These are phyloP conservation scores for Epinephelus malabaricus DNA, from an alignment of 2,797 vertebrate species.

Conservation along the genomic window DNA sequence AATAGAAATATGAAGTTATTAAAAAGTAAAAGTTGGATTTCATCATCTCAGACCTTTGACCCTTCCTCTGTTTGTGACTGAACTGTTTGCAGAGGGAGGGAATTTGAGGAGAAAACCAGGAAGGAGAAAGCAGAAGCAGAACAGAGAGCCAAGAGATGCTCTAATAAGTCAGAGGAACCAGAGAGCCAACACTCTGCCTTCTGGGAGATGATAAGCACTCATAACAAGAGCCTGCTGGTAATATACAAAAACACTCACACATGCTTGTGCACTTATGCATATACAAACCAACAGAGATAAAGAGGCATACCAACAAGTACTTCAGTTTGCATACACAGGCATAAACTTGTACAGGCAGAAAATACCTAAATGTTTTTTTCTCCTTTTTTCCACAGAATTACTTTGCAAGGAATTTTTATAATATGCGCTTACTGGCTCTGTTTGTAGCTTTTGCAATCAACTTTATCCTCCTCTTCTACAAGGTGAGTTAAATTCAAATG, in stretches of 20 bases:
- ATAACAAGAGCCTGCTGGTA: conserved; percentile 93
- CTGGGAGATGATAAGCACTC: conserved; percentile 92
- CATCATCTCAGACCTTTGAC: conserved; percentile 3
- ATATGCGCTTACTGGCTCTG: conserved; percentile 93
- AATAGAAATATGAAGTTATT: background rate
- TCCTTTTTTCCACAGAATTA: conserved; percentile 87
- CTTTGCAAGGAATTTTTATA: conserved; percentile 97
- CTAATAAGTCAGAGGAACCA: conserved; percentile 84
- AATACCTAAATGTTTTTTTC: background rate
- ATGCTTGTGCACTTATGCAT: conserved; percentile 19
- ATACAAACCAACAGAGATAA: conserved; percentile 13
- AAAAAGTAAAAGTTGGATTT: conserved; percentile 2
- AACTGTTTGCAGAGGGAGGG: conserved; percentile 82
- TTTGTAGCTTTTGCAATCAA: conserved; percentile 96
- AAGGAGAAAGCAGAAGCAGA: conserved; percentile 82
- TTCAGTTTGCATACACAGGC: conserved; percentile 1
- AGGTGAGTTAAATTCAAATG: conserved; percentile 81
- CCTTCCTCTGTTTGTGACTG: conserved; percentile 26
- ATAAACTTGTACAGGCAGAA: background rate
- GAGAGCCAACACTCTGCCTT: conserved; percentile 89
- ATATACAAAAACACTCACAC: conserved; percentile 55
- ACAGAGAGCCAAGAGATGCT: conserved; percentile 80
- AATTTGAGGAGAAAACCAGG: conserved; percentile 74
- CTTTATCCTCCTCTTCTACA: conserved; percentile 97
- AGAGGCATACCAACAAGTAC: conserved; percentile 9